Conservation (phyloP, 2,888 invertebrate species). For the Heterodera filipjevi region DNA sequence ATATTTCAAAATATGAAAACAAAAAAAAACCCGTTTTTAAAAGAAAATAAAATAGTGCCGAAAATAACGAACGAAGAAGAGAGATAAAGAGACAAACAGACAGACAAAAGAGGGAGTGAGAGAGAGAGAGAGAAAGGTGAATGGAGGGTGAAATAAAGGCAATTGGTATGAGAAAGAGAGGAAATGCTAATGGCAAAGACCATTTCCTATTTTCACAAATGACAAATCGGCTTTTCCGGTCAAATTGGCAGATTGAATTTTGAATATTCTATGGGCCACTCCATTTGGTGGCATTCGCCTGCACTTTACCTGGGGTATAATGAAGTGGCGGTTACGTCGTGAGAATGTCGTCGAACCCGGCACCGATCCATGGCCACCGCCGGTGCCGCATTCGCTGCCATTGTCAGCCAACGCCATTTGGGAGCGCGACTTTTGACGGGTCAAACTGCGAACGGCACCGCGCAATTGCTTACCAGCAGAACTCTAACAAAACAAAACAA, state of each 20-base stretch:
- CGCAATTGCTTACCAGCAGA: no score
- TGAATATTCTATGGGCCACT: no score
- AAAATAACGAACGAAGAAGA: no score
- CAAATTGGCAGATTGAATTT: no score
- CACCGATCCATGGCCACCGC: constrained; percentile 12
- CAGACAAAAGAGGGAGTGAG: no score
- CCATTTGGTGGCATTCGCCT: no score
- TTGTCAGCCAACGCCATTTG: neutral
- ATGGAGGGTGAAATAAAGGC: neutral
- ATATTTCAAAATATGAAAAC: no score
- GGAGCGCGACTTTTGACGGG: constrained; percentile 3
- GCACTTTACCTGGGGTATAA: constrained; percentile 48
- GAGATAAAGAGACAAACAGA: no score
- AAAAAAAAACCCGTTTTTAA: no score
- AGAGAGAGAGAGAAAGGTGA: neutral
- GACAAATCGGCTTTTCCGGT: neutral
- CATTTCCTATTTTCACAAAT: neutral
- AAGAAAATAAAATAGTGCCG: no score
- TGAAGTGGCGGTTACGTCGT: constrained; percentile 48
- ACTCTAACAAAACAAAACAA: no score
- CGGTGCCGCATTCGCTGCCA: neutral
- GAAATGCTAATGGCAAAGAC: neutral
- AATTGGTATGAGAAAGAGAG: neutral
- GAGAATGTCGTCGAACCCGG: constrained; percentile 38
- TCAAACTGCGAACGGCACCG: neutral